Evolutionary conservation across 2,113 vertebrate species (phyloP).

Genomic region (Numenius arquata): DNA sequence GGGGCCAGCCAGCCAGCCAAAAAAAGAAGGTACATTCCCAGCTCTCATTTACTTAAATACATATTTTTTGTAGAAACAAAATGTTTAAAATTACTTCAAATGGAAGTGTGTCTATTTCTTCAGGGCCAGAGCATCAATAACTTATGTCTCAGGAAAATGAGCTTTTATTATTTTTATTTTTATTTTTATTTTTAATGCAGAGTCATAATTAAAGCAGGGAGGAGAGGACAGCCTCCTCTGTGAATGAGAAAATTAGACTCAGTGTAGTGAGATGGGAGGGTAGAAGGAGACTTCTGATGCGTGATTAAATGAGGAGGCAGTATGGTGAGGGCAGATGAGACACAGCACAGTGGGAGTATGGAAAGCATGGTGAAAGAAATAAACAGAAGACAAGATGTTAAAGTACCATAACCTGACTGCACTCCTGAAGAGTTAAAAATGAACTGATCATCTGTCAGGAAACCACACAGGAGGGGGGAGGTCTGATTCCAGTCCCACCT

Average conservation of each 20-base stretch:
- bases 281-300: constrained; percentile 49
- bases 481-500: background rate
- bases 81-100: constrained; percentile 10
- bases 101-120: constrained; percentile 3
- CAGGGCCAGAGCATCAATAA: constrained; percentile 30
- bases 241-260: constrained; percentile 63
- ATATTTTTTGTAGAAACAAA: constrained; percentile 31
- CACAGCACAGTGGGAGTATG: constrained; percentile 43
- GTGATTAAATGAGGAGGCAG: constrained; percentile 62
- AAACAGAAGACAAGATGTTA: constrained; percentile 52
- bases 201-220: constrained; percentile 62
- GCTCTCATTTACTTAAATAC: constrained; percentile 27
- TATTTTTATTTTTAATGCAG: constrained; percentile 24
- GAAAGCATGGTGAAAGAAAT: constrained; percentile 38
- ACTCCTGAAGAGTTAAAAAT: constrained; percentile 51
- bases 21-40: constrained; percentile 21
- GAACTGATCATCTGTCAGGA: constrained; percentile 32
- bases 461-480: background rate
- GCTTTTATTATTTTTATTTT: constrained; percentile 35
- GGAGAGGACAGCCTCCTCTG: constrained; percentile 58
- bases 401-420: constrained; percentile 31
- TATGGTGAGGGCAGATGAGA: constrained; percentile 46
- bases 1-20: constrained; percentile 36
- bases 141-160: constrained; percentile 25
- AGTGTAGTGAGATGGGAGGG: constrained; percentile 49